Percentiles rank a stretch among this genome's conserved stretches.
Evolutionary conservation across 2,113 vertebrate genomes (phyloP).

Genomic region (Tapirus terrestris): DNA sequence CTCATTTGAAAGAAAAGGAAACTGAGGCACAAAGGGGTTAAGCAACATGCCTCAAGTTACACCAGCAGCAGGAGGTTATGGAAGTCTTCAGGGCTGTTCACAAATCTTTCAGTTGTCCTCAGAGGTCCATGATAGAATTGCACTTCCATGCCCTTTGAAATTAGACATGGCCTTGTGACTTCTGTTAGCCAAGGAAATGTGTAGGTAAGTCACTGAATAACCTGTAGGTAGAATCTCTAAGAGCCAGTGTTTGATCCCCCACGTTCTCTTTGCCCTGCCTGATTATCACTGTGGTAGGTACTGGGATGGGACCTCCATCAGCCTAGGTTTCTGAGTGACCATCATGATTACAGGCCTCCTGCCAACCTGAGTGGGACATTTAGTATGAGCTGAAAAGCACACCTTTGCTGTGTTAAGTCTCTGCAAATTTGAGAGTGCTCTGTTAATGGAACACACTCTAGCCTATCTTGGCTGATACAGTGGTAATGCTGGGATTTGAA

Average conservation of each 20-base stretch:
- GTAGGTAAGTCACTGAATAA: no score
- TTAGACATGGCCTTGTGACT: no score
- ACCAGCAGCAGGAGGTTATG: neutral
- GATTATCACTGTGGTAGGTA: neutral
- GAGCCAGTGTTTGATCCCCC: neutral
- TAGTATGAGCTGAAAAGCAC: neutral
- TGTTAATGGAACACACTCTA: neutral
- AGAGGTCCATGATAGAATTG: neutral
- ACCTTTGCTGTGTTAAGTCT: neutral
- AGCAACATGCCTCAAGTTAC: neutral
- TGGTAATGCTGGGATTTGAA: neutral
- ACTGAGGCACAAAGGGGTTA: neutral
- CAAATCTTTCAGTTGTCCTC: neutral
- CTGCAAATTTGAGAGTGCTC: neutral
- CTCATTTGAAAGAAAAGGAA: slow-evolving; percentile 1
- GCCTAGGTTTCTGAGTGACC: neutral
- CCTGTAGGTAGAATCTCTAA: neutral
- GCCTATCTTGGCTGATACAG: neutral
- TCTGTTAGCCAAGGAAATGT: no score
- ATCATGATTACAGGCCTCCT: neutral
- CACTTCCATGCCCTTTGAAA: neutral
- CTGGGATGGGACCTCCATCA: neutral
- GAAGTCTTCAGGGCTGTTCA: neutral
- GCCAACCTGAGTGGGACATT: neutral
- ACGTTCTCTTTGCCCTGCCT: neutral